A percentile compares a stretch with the other conserved stretches of the same genome.
phyloP scores from a whole-genome alignment of 64 coral and sea anemone species.

The Cladopsammia gracilis region DNA sequence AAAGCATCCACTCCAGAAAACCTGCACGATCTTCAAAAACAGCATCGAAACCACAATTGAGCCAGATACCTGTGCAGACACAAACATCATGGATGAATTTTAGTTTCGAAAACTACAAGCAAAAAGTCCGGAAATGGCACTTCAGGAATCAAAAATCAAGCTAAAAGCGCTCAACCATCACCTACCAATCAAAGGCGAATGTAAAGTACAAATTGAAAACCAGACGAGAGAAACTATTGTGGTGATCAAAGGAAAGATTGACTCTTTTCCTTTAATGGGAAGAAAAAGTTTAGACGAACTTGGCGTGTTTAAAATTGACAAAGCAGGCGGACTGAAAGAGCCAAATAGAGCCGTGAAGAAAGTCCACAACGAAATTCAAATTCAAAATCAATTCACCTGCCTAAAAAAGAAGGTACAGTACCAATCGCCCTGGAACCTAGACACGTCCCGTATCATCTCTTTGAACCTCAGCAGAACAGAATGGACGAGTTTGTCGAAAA shows the following conservation, averaged over 20 bases:
- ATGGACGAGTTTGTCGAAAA: too few relatives aligned
- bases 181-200: constrained; percentile 49
- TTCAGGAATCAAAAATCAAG: neutral
- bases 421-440: too few relatives aligned
- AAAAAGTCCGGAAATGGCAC: neutral
- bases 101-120: neutral
- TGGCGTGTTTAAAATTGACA: too few relatives aligned
- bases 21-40: constrained; percentile 61
- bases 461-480: too few relatives aligned
- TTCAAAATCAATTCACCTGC: too few relatives aligned
- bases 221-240: constrained; percentile 46
- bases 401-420: too few relatives aligned
- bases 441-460: too few relatives aligned
- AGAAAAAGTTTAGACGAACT: too few relatives aligned
- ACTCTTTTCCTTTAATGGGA: too few relatives aligned
- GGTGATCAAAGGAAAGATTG: constrained; percentile 10
- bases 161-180: constrained; percentile 59
- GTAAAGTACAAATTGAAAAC: constrained; percentile 14
- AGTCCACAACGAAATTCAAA: too few relatives aligned
- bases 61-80: neutral
- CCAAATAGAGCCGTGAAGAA: too few relatives aligned
- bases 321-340: too few relatives aligned
- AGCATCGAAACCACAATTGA: neutral
- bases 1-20: constrained; percentile 65
- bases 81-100: constrained; percentile 13